These are phyloP conservation scores for Platerodrilus igneus DNA, from an alignment of 2,888 invertebrate species.

Conservation along the genomic window DNA sequence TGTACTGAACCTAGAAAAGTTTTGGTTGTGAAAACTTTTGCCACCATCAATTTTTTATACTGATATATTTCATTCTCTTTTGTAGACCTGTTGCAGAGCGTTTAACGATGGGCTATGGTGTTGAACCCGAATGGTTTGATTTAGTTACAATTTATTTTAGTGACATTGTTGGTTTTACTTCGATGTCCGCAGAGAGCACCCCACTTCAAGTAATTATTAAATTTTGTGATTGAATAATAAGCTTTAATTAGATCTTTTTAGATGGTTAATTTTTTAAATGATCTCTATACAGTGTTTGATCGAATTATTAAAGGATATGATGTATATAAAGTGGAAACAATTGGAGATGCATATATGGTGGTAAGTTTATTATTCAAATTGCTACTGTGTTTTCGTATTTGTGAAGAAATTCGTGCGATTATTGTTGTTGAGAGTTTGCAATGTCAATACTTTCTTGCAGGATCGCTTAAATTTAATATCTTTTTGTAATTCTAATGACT, in stretches of 20 bases:
- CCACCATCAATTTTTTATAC: too few species aligned
- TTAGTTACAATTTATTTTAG: slow-evolving; percentile 95
- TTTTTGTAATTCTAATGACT: too few species aligned
- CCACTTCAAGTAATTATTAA: slow-evolving; percentile 66
- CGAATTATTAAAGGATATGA: slow-evolving; percentile 94
- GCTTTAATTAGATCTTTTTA: slow-evolving; percentile 39
- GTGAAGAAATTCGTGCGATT: too few species aligned
- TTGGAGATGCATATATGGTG: slow-evolving; percentile 79
- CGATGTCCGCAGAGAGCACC: slow-evolving; percentile 91
- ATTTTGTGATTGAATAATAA: not conserved
- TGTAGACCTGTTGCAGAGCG: slow-evolving; percentile 80
- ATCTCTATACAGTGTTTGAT: slow-evolving; percentile 96
- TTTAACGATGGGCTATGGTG: slow-evolving; percentile 81
- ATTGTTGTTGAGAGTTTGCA: too few species aligned
- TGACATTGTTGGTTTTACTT: slow-evolving; percentile 95
- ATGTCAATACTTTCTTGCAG: too few species aligned
- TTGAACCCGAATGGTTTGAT: slow-evolving; percentile 90
- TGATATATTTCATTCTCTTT: slow-evolving; percentile 38
- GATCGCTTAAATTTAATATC: too few species aligned
- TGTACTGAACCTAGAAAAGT: too few species aligned
- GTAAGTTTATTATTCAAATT: slow-evolving; percentile 53
- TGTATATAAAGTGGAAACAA: slow-evolving; percentile 97
- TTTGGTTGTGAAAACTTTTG: too few species aligned
- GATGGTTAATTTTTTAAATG: slow-evolving; percentile 95
- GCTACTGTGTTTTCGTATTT: too few species aligned